These are phyloP conservation scores for Netelia virgata DNA, from an alignment of 2,888 invertebrate species.

Conservation along the genomic window DNA sequence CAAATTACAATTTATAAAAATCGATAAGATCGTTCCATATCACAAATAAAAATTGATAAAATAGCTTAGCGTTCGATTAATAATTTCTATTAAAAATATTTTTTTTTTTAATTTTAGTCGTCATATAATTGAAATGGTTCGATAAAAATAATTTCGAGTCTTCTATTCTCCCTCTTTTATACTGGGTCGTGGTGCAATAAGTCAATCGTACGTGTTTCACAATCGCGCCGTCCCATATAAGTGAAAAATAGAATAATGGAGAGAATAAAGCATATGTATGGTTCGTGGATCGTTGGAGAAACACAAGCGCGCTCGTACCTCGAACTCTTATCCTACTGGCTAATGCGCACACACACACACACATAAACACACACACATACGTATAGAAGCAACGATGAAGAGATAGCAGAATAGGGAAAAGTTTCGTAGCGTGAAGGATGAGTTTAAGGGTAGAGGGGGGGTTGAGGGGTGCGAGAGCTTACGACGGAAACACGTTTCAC, in stretches of 20 bases:
- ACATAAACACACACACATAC: background rate
- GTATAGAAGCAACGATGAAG: conserved; percentile 17
- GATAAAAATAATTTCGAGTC: too few species aligned
- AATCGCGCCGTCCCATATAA: background rate
- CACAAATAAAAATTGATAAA: too few species aligned
- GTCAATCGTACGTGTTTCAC: background rate
- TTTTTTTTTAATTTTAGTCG: too few species aligned
- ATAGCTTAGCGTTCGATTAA: too few species aligned
- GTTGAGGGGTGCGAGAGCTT: background rate
- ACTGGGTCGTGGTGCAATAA: background rate
- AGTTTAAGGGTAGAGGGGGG: conserved; percentile 6
- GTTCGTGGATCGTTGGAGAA: conserved; percentile 1
- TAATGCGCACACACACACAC: background rate
- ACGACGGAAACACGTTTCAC: conserved; percentile 36
- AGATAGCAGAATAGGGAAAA: conserved; percentile 30
- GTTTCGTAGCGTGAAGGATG: background rate
- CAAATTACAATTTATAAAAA: too few species aligned
- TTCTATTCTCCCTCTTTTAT: background rate
- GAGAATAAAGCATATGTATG: background rate
- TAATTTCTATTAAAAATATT: too few species aligned
- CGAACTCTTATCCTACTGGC: conserved; percentile 26
- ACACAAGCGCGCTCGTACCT: conserved; percentile 21
- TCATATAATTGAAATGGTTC: too few species aligned
- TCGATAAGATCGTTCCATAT: too few species aligned
- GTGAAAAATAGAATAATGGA: conserved; percentile 7